These are phyloP conservation scores for Megaceryle torquata DNA, from an alignment of 2,113 vertebrate genomes.

Conservation along the genomic window DNA sequence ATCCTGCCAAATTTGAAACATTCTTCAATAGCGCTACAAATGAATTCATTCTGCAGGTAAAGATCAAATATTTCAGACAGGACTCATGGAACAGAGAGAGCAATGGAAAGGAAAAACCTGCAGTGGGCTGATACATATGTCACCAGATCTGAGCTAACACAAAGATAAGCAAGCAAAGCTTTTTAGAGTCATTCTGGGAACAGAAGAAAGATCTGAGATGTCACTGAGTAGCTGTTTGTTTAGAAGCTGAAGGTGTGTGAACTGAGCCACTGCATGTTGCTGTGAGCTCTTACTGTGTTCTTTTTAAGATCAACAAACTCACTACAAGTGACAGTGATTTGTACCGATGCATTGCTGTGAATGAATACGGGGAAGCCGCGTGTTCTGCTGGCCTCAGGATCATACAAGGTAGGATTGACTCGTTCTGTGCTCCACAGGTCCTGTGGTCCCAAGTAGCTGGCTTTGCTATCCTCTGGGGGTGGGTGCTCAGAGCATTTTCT, in stretches of 20 bases:
- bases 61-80: not conserved
- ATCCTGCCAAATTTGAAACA: constrained; percentile 75
- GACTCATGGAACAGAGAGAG: not conserved
- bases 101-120: not conserved
- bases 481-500: not conserved
- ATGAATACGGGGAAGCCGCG: constrained; percentile 81
- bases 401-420: constrained; percentile 76
- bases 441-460: not conserved
- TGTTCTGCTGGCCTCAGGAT: constrained; percentile 79
- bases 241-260: not conserved
- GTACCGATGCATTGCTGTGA: constrained; percentile 81
- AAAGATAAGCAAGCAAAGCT: not conserved
- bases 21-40: constrained; percentile 63
- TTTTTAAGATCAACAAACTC: constrained; percentile 78
- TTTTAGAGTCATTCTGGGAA: not conserved
- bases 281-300: constrained; percentile 1
- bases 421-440: not conserved
- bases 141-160: not conserved
- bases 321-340: constrained; percentile 73
- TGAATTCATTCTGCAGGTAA: constrained; percentile 82
- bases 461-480: not conserved
- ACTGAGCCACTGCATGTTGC: not conserved
- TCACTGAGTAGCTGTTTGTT: not conserved
- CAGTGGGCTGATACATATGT: not conserved
- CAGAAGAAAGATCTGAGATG: not conserved